These are phyloP conservation scores for Neosilurus hyrtlii DNA, from an alignment of 2,797 vertebrate genomes.

Conservation along the genomic window DNA sequence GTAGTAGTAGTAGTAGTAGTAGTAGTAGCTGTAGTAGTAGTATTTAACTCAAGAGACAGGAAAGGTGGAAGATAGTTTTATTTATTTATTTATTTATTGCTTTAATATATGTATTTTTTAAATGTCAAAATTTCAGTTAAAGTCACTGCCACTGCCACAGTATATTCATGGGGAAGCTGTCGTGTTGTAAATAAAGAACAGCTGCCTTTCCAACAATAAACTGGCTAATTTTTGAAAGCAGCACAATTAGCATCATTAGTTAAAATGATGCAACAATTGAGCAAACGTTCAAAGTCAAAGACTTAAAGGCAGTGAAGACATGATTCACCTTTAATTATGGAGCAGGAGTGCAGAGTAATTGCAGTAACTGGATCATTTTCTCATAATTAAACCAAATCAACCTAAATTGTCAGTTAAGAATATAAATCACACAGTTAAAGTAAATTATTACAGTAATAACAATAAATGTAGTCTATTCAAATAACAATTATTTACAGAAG, in stretches of 20 bases:
- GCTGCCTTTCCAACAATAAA: background rate
- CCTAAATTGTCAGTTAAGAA: background rate
- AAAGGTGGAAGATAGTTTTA: background rate
- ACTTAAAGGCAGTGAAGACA: background rate
- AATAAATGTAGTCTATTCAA: background rate
- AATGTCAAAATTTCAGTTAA: background rate
- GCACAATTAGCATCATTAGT: background rate
- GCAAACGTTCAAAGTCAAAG: background rate
- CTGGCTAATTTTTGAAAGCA: background rate
- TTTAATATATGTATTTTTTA: background rate
- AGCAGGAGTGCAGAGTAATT: slow-evolving; percentile 2
- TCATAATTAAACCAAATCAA: background rate
- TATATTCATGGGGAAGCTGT: background rate
- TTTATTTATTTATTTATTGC: background rate
- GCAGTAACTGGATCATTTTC: slow-evolving; percentile 3
- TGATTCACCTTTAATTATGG: background rate
- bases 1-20: no score
- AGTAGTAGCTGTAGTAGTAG: no score
- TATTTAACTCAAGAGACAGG: background rate
- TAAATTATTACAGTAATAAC: background rate
- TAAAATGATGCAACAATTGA: background rate
- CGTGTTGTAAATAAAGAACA: background rate
- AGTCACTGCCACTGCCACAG: background rate
- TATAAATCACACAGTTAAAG: background rate
- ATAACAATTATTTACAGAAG: no score